These are phyloP conservation scores for Borostomias antarcticus DNA, from an alignment of 2,797 vertebrate species.

Conservation along the genomic window DNA sequence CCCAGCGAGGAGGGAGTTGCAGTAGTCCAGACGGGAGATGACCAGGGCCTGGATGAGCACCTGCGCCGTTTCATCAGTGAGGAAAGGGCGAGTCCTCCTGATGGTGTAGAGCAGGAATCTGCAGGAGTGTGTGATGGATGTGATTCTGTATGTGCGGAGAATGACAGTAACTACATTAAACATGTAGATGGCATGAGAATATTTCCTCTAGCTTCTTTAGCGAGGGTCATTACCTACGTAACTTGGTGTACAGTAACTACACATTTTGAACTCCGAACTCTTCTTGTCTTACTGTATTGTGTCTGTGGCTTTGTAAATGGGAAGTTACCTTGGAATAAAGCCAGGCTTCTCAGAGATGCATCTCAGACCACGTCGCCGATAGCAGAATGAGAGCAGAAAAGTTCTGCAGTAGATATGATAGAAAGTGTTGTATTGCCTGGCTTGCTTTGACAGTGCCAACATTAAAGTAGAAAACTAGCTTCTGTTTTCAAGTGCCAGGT, in stretches of 20 bases:
- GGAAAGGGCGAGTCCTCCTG: too few relatives aligned
- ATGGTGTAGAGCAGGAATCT: too few relatives aligned
- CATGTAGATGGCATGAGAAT: too few relatives aligned
- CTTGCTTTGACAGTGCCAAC: slow-evolving; percentile 51
- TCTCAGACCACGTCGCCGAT: slow-evolving; percentile 55
- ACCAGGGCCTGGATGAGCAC: too few relatives aligned
- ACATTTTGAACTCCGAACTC: neutral
- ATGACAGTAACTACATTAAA: too few relatives aligned
- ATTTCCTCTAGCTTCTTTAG: too few relatives aligned
- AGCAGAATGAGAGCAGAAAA: slow-evolving; percentile 51
- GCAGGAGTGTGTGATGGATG: too few relatives aligned
- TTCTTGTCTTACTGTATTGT: neutral
- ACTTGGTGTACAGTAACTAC: neutral
- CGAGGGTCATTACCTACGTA: neutral
- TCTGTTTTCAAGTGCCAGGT: slow-evolving; percentile 55
- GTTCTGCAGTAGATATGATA: slow-evolving; percentile 50
- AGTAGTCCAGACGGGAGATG: too few relatives aligned
- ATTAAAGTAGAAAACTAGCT: slow-evolving; percentile 48
- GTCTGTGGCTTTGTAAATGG: neutral
- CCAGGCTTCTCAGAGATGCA: slow-evolving; percentile 41
- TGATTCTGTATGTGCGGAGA: too few relatives aligned
- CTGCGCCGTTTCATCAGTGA: too few relatives aligned
- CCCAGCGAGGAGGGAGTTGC: too few relatives aligned
- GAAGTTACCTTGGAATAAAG: neutral
- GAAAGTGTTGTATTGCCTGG: slow-evolving; percentile 50